phyloP scores from a whole-genome alignment of 1,140 invertebrate species.

The Drosophila pseudoananassae region DNA sequence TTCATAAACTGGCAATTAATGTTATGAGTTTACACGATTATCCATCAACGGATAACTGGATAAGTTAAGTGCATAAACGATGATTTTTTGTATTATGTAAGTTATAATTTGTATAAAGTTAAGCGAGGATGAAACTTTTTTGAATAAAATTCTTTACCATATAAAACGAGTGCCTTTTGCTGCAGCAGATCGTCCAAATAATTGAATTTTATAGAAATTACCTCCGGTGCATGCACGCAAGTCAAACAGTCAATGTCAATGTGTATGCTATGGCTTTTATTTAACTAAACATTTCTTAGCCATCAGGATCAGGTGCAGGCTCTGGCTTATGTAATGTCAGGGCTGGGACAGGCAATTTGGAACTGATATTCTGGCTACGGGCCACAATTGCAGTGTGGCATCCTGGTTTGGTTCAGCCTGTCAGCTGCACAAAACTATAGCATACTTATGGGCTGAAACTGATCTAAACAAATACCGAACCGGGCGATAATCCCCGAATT shows the following conservation, averaged over 20 bases:
- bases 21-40: constrained; percentile 53
- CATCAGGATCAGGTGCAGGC: constrained; percentile 35
- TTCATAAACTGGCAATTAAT: constrained; percentile 50
- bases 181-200: neutral
- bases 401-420: constrained; percentile 2
- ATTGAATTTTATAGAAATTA: neutral
- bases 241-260: neutral
- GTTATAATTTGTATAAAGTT: constrained; percentile 81
- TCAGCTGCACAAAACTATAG: constrained; percentile 35
- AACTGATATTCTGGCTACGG: constrained; percentile 22
- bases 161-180: constrained; percentile 1
- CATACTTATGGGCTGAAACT: constrained; percentile 16
- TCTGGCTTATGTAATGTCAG: constrained; percentile 50
- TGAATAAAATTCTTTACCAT: constrained; percentile 82
- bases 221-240: neutral
- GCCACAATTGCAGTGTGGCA: neutral
- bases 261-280: constrained; percentile 52
- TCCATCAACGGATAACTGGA: constrained; percentile 49
- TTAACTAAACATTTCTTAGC: constrained; percentile 19
- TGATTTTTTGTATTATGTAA: constrained; percentile 67
- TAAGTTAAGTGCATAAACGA: constrained; percentile 71
- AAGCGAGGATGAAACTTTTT: constrained; percentile 72
- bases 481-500: neutral
- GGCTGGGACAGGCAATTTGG: constrained; percentile 46
- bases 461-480: too few species aligned